phyloP scores from a whole-genome alignment of 2,113 vertebrate genomes.

The Gasterosteus nipponicus region DNA sequence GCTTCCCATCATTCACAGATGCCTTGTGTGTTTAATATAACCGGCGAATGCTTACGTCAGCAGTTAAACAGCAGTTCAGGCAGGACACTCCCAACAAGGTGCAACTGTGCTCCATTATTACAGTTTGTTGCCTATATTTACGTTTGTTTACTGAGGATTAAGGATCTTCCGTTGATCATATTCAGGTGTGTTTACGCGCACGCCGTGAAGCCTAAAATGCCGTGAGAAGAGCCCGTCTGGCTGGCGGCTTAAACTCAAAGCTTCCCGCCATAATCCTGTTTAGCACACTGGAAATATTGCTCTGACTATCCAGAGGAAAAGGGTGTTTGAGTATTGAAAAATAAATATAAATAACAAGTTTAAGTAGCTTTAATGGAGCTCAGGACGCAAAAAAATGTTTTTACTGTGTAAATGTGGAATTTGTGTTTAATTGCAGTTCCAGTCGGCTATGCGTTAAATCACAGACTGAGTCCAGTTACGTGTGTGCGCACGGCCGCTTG shows the following conservation, averaged over 20 bases:
- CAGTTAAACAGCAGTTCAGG: neutral
- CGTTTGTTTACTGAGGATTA: neutral
- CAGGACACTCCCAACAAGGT: neutral
- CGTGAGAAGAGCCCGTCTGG: neutral
- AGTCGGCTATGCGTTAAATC: neutral
- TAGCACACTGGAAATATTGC: neutral
- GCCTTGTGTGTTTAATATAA: neutral
- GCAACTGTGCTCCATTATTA: neutral
- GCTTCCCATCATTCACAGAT: neutral
- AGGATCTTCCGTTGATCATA: neutral
- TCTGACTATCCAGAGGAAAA: neutral
- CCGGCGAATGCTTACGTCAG: neutral
- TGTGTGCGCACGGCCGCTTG: neutral
- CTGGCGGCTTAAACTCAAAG: neutral
- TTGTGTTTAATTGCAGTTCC: neutral
- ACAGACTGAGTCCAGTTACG: neutral
- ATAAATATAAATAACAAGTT: neutral
- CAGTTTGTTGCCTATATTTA: neutral
- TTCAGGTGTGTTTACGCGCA: neutral
- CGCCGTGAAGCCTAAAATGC: neutral
- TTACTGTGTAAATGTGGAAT: neutral
- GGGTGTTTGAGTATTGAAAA: neutral
- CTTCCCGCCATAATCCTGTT: neutral
- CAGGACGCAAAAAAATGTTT: neutral
- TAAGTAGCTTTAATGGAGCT: neutral